A percentile compares a stretch with the other conserved stretches of the same genome.
These are phyloP conservation scores for Antechinus flavipes DNA, from an alignment of 2,113 vertebrate species.

Conservation along the genomic window DNA sequence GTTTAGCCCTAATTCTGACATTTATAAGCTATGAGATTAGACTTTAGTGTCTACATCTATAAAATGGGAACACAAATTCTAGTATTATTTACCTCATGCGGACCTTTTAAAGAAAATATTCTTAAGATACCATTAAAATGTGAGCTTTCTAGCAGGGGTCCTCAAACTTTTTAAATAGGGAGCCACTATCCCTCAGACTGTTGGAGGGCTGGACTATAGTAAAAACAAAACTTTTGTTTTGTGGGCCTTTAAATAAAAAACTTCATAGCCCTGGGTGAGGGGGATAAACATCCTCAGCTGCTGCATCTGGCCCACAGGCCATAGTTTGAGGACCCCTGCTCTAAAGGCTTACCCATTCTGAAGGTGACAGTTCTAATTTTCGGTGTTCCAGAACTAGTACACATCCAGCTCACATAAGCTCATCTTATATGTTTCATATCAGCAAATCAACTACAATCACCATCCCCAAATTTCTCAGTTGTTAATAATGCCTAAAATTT, in stretches of 20 bases:
- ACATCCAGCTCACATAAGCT: neutral
- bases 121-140: neutral
- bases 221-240: too few species aligned
- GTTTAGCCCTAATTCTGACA: neutral
- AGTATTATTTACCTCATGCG: neutral
- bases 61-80: neutral
- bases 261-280: too few species aligned
- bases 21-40: neutral
- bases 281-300: too few species aligned
- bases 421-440: neutral
- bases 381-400: neutral
- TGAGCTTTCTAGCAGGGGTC: neutral
- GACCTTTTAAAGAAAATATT: neutral
- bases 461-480: neutral
- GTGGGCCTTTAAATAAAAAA: too few species aligned
- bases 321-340: neutral
- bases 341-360: neutral
- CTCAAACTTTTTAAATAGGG: too few species aligned
- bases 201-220: too few species aligned
- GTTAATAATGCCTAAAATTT: neutral
- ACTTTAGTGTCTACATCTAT: neutral
- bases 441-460: neutral
- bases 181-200: too few species aligned
- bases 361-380: neutral
- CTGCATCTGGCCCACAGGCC: too few species aligned